These are phyloP conservation scores for Neomonachus schauinslandi DNA, from an alignment of 2,113 vertebrate species.

Conservation along the genomic window DNA sequence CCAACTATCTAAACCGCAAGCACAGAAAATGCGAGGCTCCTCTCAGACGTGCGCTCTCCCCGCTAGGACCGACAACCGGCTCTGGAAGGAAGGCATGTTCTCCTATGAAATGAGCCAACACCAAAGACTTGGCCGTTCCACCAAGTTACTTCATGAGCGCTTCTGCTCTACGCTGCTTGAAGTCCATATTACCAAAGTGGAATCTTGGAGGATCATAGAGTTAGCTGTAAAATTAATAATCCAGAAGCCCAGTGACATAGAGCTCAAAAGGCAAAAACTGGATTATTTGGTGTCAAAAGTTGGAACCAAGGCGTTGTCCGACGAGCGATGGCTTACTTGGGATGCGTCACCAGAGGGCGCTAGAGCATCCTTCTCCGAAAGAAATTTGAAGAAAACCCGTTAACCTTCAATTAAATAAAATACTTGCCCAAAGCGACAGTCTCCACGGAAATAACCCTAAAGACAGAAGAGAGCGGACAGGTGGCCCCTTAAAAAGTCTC, in stretches of 20 bases:
- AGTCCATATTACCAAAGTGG: not conserved
- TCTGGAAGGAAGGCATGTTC: not conserved
- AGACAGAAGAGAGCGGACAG: not conserved
- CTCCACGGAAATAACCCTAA: not conserved
- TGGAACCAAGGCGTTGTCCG: not conserved
- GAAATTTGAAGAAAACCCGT: not conserved
- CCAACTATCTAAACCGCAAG: not conserved
- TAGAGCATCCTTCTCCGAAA: not conserved
- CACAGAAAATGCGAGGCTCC: not conserved
- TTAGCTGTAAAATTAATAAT: not conserved
- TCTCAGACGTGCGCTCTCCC: not conserved
- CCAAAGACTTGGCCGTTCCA: not conserved
- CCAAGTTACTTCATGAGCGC: not conserved
- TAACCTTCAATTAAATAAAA: not conserved
- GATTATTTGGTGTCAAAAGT: not conserved
- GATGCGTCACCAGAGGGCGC: slow-evolving; percentile 52
- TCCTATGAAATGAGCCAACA: not conserved
- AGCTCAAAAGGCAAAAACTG: not conserved
- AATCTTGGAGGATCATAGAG: not conserved
- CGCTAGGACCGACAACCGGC: not conserved
- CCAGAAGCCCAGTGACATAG: not conserved
- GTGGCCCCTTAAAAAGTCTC: not conserved
- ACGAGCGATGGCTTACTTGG: not conserved
- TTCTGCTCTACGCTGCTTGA: not conserved
- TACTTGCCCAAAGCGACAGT: not conserved